Base-by-base conservation (phyloP, 30 jellyfish, hydroid and myxozoan genomes). In the Aurelia sp. region DNA sequence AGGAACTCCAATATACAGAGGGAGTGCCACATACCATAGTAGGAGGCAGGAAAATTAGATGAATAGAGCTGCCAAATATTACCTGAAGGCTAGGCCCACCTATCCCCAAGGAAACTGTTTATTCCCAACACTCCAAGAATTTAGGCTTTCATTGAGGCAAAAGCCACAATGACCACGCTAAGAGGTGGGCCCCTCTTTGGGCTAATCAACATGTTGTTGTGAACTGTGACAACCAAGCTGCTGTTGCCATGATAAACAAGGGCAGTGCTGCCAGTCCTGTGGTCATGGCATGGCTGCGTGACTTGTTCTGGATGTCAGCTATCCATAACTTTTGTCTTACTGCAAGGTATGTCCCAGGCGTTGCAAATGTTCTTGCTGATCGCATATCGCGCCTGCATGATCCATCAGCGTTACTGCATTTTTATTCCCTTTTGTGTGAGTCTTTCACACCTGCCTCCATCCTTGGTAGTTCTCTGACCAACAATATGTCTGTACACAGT, bases 131-230 rank as follows among this genome's bases (percentile, higher is more conserved):
- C n/a, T n/a, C n/a, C n/a, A n/a, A n/a, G n/a, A n/a, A n/a, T n/a
- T n/a, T n/a, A n/a, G n/a, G n/a, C n/a, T n/a, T n/a, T n/a, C n/a
- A n/a, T n/a, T n/a, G n/a, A n/a, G n/a, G n/a, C n/a, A n/a, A n/a
- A n/a, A n/a, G n/a, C n/a, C n/a, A n/a, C n/a, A n/a, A n/a, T n/a
- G n/a, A n/a, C n/a, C n/a, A n/a, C 8, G 84, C 84, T 72, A n/a
- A 16, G 63, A 69, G 72, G 72, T 30, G 84, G 84, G 84, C 84
- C 41, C 57, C 84, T 17, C 17, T 68, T 21, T 72, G 84, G 84
- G 17, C 40, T 13, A 72, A 72, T 47, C 40, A 72, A 68, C 50
- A 44, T 24, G 20, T 40, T 22, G 47, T 35, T 35, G 47, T 35
- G 5, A 35, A 35, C 3, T 35, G 47, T 5, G 84, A 72, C 18